Base-by-base conservation (phyloP, 2,113 vertebrate species). In the Ptyas mucosa region DNA sequence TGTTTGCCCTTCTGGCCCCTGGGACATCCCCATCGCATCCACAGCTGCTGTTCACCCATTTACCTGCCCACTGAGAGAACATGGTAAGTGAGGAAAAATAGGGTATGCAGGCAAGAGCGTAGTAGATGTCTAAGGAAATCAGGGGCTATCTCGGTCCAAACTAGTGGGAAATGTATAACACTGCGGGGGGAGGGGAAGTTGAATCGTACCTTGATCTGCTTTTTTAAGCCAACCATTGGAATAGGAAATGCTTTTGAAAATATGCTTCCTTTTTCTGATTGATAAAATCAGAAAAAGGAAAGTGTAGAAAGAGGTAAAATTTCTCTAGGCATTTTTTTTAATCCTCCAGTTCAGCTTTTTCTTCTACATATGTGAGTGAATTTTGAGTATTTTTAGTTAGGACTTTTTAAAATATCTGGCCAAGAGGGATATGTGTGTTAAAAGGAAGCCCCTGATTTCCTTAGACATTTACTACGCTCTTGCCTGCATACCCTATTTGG, bases 1-100 rank as follows among this genome's bases (percentile, higher is more conserved):
- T 93, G 81, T 88, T 86, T 55, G 46, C 81, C 95, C 43, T 89
- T 91, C 93, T 90, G 89, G 94, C 94, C 95, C 75, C 51, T 52
- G 87, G 90, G 89, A 87, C 91, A 92, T 93, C 94, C 81, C 94
- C 91, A 96, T 64, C 90, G 90, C 49, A 88, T 92, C 55, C 89
- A 90, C 94, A 96, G 95, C 91, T 87, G 61, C 94, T 87, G 92
- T 94, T 94, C 93, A 81, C 69, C 91, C 90, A 87, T 86, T 90
- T 89, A 87, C 34, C 89, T 55, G n/a, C 51, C 90, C 69, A 26
- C 94, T 53, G 95, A 95, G 85, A 93, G 93, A 95, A 96, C 69
- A 97, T 97, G 97, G 97, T 97, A 87, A 97, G 97, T 97, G 49
- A 93, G 10, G 61, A 26, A 75, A 34, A 87, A 58, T 0, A 1